Conservation (phyloP, 1,140 invertebrate species). For the Micrasema longulum region DNA sequence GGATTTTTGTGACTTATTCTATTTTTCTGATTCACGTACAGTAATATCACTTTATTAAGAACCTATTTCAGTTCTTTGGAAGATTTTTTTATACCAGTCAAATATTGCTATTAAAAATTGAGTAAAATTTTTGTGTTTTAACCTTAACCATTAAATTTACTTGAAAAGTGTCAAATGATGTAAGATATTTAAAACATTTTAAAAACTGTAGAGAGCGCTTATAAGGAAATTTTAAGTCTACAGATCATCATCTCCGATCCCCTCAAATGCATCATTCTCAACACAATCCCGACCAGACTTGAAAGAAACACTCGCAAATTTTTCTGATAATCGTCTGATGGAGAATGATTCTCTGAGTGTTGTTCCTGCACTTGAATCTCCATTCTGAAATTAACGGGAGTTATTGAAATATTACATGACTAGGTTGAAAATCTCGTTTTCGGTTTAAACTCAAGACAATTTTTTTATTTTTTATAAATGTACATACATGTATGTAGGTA, state of each 20-base stretch:
- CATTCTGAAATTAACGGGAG: conserved; percentile 60
- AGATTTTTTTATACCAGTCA: not conserved
- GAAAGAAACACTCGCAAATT: conserved; percentile 72
- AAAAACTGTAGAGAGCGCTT: not conserved
- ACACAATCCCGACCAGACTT: conserved; percentile 75
- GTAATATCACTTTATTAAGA: too few species aligned
- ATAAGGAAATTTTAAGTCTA: conserved; percentile 60
- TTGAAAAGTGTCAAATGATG: too few species aligned
- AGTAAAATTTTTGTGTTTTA: too few species aligned
- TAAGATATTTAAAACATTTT: not conserved
- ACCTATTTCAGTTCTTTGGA: not conserved
- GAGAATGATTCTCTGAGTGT: conserved; percentile 67
- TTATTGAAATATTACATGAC: not conserved
- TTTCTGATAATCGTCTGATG: conserved; percentile 69
- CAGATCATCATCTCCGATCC: conserved; percentile 91
- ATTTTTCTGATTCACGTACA: too few species aligned
- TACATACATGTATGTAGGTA: too few species aligned
- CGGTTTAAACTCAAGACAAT: too few species aligned
- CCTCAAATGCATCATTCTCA: conserved; percentile 91
- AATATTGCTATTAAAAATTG: not conserved
- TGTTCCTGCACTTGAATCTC: conserved; percentile 61
- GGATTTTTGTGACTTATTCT: too few species aligned
- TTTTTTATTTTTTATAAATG: too few species aligned
- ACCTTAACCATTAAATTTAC: too few species aligned
- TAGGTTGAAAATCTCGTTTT: too few species aligned